These are phyloP conservation scores for Hetaerina titia DNA, from an alignment of 2,888 invertebrate genomes.

Conservation along the genomic window DNA sequence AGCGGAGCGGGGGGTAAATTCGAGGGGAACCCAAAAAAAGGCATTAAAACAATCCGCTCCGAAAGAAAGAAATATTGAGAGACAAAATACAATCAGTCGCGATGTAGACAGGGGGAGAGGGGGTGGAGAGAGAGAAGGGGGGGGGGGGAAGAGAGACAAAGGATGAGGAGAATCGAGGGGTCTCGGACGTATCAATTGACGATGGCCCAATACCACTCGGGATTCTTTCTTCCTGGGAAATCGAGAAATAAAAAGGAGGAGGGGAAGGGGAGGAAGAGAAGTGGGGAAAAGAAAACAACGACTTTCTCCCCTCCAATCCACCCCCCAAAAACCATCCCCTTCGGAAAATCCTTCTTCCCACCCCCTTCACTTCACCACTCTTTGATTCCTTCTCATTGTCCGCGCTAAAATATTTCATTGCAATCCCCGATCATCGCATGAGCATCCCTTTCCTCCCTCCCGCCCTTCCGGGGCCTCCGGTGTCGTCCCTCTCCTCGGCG, in stretches of 20 bases:
- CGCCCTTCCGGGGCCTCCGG: not conserved
- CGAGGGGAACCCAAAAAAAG: not conserved
- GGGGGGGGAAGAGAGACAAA: not conserved
- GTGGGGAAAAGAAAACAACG: not conserved
- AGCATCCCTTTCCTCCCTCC: not conserved
- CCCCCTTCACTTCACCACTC: not conserved
- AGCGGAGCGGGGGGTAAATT: not conserved
- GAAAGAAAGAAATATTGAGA: not conserved
- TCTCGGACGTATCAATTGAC: constrained; percentile 48
- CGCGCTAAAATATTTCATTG: not conserved
- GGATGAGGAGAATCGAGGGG: constrained; percentile 52
- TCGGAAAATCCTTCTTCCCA: not conserved
- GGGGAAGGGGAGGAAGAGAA: not conserved
- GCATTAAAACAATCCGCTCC: not conserved
- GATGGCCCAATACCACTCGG: constrained; percentile 1
- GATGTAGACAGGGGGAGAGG: not conserved
- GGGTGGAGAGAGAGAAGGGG: not conserved
- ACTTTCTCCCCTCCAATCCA: not conserved
- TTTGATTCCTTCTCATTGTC: not conserved
- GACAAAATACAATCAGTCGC: not conserved
- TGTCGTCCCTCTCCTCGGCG: too few species aligned
- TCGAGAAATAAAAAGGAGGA: not conserved
- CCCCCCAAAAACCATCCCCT: not conserved
- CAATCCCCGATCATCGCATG: not conserved
- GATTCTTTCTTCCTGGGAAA: not conserved